These are phyloP conservation scores for Ptilodon capucinus DNA, from an alignment of 2,888 invertebrate species.

Conservation along the genomic window DNA sequence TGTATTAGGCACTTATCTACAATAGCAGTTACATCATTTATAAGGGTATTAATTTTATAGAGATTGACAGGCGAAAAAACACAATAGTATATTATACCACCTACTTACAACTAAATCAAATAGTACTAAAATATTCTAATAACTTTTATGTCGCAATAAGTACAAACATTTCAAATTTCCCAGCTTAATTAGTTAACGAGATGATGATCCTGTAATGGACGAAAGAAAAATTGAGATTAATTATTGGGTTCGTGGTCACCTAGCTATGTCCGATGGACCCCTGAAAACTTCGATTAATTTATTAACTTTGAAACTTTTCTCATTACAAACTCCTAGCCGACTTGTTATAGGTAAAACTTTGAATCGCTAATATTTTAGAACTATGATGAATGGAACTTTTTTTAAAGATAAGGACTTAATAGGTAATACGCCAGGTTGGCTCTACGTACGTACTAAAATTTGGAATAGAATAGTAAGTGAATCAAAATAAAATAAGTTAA, in stretches of 20 bases:
- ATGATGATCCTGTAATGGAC: slow-evolving; percentile 4
- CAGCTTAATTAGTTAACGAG: slow-evolving; percentile 3
- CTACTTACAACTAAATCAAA: too few species aligned
- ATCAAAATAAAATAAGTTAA: too few species aligned
- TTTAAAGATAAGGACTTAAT: too few species aligned
- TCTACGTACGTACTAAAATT: not conserved
- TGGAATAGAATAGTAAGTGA: too few species aligned
- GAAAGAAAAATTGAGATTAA: slow-evolving; percentile 24
- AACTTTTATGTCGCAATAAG: too few species aligned
- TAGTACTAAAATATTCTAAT: too few species aligned
- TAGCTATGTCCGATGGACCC: slow-evolving; percentile 23
- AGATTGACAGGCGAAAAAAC: too few species aligned
- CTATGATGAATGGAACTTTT: slow-evolving; percentile 1
- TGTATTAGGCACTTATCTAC: not conserved
- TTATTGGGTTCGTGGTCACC: slow-evolving; percentile 30
- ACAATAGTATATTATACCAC: too few species aligned
- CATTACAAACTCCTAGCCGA: slow-evolving; percentile 42
- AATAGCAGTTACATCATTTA: too few species aligned
- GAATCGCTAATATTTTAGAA: slow-evolving; percentile 16
- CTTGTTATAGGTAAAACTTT: slow-evolving; percentile 46
- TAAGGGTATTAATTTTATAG: too few species aligned
- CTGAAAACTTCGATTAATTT: slow-evolving; percentile 52
- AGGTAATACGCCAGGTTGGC: too few species aligned
- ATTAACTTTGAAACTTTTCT: slow-evolving; percentile 54
- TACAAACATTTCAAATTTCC: too few species aligned